Base-by-base conservation (phyloP, 2,113 vertebrate species). In the Pollachius pollachius region DNA sequence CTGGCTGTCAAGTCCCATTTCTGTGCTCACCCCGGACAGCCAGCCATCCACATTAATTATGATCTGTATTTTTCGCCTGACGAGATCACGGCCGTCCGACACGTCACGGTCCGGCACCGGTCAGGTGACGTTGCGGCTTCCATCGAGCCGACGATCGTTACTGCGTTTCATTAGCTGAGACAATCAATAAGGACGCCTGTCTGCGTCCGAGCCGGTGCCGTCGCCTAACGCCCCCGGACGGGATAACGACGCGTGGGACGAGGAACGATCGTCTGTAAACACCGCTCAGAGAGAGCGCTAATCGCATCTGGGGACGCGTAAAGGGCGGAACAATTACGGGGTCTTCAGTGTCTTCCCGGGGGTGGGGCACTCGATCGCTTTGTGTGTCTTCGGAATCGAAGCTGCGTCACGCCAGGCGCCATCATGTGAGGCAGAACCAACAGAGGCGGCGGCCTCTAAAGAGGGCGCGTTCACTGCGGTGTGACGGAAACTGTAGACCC, bases 101-200 rank as follows among this genome's bases (percentile, higher is more conserved):
- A 3, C 8, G 41, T 9, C 41, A 13, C 8, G 41, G 41, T 13
- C 12, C 41, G 11, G 1, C 41, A 48, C 41, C 41, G 41, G 41
- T 7, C 41, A 17, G 15, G 54, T n/a, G 54, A 57, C n/a, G 15
- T 3, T 1, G 7, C n/a, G 54, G 54, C 15, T 34, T 4, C 15
- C 54, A n/a, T n/a, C n/a, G 54, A 57, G 15, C 15, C n/a, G 15
- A 13, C 2, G 54, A 57, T 57, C 54, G 15, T 57, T n/a, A 62
- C 34, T 67, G 15, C 3, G 27, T 78, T 80, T 81, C 65, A 81
- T 80, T 73, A 78, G 70, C 65, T 48, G 57, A 61, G 57, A 37
- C 18, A 75, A 79, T 84, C 77, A 78, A 74, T 76, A 59, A 25
- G 16, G 18, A 57, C 63, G 59, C 12, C 64, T 21, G n/a, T 69